Percentiles rank a stretch among this genome's conserved stretches.
These are phyloP conservation scores for Aricia artaxerxes DNA, from an alignment of 2,888 invertebrate genomes.

Conservation along the genomic window DNA sequence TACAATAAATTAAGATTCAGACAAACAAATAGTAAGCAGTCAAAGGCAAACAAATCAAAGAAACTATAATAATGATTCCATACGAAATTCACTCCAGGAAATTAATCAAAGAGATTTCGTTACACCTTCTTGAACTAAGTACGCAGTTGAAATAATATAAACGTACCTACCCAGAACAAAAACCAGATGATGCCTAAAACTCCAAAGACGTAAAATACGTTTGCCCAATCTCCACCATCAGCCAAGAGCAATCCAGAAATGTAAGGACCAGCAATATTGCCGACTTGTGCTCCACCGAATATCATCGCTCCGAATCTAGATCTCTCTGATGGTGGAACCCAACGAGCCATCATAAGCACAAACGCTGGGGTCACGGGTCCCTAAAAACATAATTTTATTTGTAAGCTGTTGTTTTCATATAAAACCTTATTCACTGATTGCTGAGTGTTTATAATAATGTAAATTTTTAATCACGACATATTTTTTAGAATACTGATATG, in stretches of 20 bases:
- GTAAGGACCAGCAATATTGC: constrained; percentile 76
- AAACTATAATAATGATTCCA: too few species aligned
- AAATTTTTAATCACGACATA: too few species aligned
- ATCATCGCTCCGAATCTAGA: constrained; percentile 81
- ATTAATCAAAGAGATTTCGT: too few species aligned
- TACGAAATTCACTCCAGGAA: too few species aligned
- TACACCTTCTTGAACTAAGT: too few species aligned
- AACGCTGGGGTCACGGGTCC: constrained; percentile 83
- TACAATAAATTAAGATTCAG: too few species aligned
- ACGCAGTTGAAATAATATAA: background rate
- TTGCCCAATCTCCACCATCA: constrained; percentile 75
- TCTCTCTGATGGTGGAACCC: constrained; percentile 81
- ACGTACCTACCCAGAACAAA: constrained; percentile 72
- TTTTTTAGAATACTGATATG: too few species aligned
- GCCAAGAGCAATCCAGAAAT: constrained; percentile 70
- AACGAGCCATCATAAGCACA: constrained; percentile 79
- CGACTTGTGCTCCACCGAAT: constrained; percentile 80
- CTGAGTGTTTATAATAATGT: too few species aligned
- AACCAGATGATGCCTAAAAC: constrained; percentile 77
- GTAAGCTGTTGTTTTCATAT: background rate
- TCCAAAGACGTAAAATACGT: constrained; percentile 81
- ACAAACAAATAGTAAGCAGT: background rate
- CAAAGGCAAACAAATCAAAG: too few species aligned
- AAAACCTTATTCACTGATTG: too few species aligned
- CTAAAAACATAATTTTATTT: constrained; percentile 51